A percentile compares a stretch with the other conserved stretches of the same genome.
phyloP scores from a whole-genome alignment of 2,797 vertebrate species.

The Arrhamphus sclerolepis region DNA sequence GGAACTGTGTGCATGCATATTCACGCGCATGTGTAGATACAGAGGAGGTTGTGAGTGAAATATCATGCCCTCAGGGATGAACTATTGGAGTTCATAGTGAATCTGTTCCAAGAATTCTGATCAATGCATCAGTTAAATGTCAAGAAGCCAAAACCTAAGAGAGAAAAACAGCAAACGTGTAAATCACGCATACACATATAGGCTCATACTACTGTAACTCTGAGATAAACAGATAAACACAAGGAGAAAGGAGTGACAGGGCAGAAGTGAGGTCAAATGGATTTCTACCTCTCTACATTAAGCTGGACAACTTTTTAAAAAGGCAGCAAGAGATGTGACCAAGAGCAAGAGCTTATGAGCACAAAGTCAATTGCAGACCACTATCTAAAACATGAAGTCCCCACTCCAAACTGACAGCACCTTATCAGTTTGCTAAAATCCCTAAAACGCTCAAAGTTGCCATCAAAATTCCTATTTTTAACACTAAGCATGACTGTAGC shows the following conservation, averaged over 20 bases:
- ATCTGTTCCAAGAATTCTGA: constrained; percentile 52
- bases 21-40: background rate
- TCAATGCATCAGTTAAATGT: constrained; percentile 67
- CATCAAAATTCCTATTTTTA: constrained; percentile 9
- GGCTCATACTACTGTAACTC: constrained; percentile 20
- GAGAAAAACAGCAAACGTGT: constrained; percentile 3
- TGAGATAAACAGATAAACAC: constrained; percentile 42
- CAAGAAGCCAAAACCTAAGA: constrained; percentile 51
- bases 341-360: constrained; percentile 45
- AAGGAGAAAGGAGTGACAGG: constrained; percentile 35
- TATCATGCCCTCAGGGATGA: constrained; percentile 48
- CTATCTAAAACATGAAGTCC: constrained; percentile 43
- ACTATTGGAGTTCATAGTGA: constrained; percentile 41
- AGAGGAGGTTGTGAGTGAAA: constrained; percentile 41
- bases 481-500: background rate
- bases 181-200: background rate
- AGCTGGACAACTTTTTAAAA: constrained; percentile 52
- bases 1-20: constrained; percentile 11
- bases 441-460: constrained; percentile 20
- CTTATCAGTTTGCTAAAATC: constrained; percentile 43
- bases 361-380: constrained; percentile 59
- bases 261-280: constrained; percentile 57
- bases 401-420: constrained; percentile 17
- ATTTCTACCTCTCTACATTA: constrained; percentile 63
- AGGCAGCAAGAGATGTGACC: constrained; percentile 19